A percentile compares a stretch with the other conserved stretches of the same genome.
These are phyloP conservation scores for Drosophila melanica DNA, from an alignment of 1,140 invertebrate species.

Conservation along the genomic window DNA sequence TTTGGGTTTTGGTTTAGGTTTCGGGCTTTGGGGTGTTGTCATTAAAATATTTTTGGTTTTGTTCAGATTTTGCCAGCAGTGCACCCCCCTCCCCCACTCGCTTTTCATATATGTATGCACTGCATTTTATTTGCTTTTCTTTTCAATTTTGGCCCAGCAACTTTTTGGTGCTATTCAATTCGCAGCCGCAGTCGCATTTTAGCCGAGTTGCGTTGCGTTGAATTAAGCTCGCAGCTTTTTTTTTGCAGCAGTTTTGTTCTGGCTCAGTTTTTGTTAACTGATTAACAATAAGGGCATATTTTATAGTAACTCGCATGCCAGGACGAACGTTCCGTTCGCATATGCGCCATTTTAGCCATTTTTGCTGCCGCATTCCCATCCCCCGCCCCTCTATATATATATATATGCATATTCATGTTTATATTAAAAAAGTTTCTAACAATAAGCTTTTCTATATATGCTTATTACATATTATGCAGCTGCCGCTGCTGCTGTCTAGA, in stretches of 20 bases:
- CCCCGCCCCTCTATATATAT: neutral
- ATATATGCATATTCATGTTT: constrained; percentile 70
- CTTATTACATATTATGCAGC: constrained; percentile 67
- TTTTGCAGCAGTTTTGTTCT: constrained; percentile 38
- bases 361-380: neutral
- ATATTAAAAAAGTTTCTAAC: constrained; percentile 81
- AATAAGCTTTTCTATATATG: constrained; percentile 69
- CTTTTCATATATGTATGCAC: constrained; percentile 5
- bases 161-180: constrained; percentile 69
- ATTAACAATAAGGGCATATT: constrained; percentile 72
- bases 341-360: neutral
- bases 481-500: constrained; percentile 1
- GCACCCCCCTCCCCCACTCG: neutral
- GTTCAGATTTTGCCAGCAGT: constrained; percentile 60
- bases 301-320: constrained; percentile 39
- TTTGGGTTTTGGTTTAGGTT: constrained; percentile 37
- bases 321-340: constrained; percentile 2
- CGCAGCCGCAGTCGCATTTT: constrained; percentile 46
- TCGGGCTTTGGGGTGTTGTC: constrained; percentile 63
- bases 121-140: constrained; percentile 34
- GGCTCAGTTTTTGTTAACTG: constrained; percentile 71
- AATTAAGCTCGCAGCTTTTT: constrained; percentile 58
- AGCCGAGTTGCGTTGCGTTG: constrained; percentile 47
- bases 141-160: constrained; percentile 25
- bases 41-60: constrained; percentile 82